A percentile compares a stretch with the other conserved stretches of the same genome.
Evolutionary conservation across 1,140 invertebrate genomes (phyloP).

Genomic region (Triops longicaudatus): DNA sequence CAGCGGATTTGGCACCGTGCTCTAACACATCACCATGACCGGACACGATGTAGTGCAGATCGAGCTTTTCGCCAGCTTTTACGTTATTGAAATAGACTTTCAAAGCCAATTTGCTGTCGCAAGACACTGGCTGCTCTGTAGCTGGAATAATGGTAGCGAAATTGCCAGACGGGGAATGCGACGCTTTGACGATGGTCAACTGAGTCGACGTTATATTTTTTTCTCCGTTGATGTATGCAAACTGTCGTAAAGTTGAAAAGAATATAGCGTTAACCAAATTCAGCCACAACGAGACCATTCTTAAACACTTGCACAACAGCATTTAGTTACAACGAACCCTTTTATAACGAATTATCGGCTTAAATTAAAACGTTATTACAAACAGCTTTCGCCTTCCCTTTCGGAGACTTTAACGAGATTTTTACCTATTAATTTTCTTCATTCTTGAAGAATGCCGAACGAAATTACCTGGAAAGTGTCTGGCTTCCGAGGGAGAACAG

Average conservation of each 20-base stretch:
- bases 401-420: no score
- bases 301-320: no score
- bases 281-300: no score
- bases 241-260: background rate
- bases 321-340: no score
- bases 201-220: background rate
- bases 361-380: no score
- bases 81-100: background rate
- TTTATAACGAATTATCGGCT: no score
- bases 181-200: background rate
- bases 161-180: background rate
- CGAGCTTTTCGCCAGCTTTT: background rate
- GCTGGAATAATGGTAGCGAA: background rate
- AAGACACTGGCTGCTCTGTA: background rate
- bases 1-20: background rate
- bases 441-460: no score
- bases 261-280: background rate
- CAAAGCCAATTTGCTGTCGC: background rate
- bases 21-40: background rate
- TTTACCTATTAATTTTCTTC: no score
- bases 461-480: constrained; percentile 30
- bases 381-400: no score
- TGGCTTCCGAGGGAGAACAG: constrained; percentile 28
- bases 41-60: background rate
- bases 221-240: background rate